phyloP scores from a whole-genome alignment of 2,113 vertebrate species.

The Mastomys natalensis region DNA sequence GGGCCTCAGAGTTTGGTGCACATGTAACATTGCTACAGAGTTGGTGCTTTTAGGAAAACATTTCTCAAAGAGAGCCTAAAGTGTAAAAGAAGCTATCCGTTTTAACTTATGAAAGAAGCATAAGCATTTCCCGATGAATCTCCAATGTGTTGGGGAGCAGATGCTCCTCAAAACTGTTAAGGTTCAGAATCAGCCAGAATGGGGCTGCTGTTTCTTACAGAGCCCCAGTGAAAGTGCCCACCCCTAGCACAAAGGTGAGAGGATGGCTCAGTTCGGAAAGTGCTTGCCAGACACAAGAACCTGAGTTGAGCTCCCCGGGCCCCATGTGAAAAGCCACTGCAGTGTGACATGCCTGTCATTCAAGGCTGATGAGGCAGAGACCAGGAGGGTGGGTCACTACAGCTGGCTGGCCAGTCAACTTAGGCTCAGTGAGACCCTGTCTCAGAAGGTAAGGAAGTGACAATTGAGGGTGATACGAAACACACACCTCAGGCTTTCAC shows the following conservation, averaged over 20 bases:
- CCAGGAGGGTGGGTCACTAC: not conserved
- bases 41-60: not conserved
- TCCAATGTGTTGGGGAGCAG: not conserved
- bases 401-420: not conserved
- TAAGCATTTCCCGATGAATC: not conserved
- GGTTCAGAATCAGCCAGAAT: not conserved
- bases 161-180: not conserved
- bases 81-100: not conserved
- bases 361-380: not conserved
- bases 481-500: not conserved
- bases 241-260: not conserved
- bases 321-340: not conserved
- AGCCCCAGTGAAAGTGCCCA: not conserved
- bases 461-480: not conserved
- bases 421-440: not conserved
- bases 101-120: not conserved
- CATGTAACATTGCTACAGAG: not conserved
- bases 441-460: not conserved
- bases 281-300: not conserved
- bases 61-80: not conserved
- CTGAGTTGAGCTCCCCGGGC: not conserved
- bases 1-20: not conserved
- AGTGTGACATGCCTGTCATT: not conserved
- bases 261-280: not conserved
- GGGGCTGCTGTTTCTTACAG: not conserved